Evolutionary conservation across 2,797 vertebrate species (phyloP), one percentile per base, ranked within the genome.

Genomic region (Sebastes itinus): DNA sequence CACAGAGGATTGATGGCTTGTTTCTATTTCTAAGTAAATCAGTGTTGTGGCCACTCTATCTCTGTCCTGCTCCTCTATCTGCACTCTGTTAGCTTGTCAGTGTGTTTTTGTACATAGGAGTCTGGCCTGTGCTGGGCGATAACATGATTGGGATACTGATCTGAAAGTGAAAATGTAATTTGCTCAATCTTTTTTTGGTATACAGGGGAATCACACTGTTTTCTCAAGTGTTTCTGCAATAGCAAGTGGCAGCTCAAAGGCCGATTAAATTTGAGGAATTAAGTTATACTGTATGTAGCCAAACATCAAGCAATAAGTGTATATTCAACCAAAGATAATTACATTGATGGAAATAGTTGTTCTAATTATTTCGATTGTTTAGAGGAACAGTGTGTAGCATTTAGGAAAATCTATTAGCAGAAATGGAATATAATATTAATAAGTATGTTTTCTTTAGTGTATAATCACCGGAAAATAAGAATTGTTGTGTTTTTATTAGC

Each of bases 21-120:
- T 81, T 87, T 80, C 64, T 77, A 68, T 58, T 16, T 76, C 42
- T 67, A 62, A 76, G 76, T 82, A 83, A 80, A 86, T 84, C 35
- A 62, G 55, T 66, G 12, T 70, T 74, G 54, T 58, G 30, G 58
- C 58, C 74, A 58, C 72, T 78, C 42, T 72, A 27, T 86, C 82
- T 81, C 69, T 68, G 23, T 78, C 66, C 18, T 80, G 32, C 59
- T 75, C 62, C 25, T 78, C 33, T 75, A 54, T 86, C 33, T 56
- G 42, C 22, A 22, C 67, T 72, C 16, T 74, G 42, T 70, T 68
- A 64, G 52, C 55, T 56, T 8, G 27, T 63, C 38, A 22, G 11
- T 62, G 56, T 67, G 52, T 83, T 27, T 83, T 35, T 70, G 28
- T 68, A 20, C 3, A 1, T 46, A 23, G 35, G 76, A 75, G 54